Base-by-base conservation (phyloP, 2,113 vertebrate genomes). In the Sialia sialis region DNA sequence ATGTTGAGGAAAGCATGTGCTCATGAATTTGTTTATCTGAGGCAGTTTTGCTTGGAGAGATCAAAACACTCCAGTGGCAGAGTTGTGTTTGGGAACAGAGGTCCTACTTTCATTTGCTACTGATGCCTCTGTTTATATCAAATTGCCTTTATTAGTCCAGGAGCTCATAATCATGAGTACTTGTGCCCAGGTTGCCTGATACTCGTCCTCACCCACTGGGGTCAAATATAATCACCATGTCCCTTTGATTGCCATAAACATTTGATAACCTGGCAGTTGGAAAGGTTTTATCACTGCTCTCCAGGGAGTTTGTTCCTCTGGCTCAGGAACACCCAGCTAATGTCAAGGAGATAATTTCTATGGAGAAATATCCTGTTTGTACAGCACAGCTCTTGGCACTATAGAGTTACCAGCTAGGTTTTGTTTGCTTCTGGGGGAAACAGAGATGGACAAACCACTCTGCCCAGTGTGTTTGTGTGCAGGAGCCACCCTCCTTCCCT, bases 321-420 rank as follows among this genome's bases (percentile, higher is more conserved):
- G 38, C 66, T 95, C 77, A 58, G 94, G 84, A 73, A 3, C 75
- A 83, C 38, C 84, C 49, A 56, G 64, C 58, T 87, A 60, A 73
- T 66, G 52, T 69, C 58, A 38, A 66, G 91, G 68, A 94, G 89
- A 94, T 95, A 84, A 89, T 94, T 91, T 95, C 89, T 89, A 76
- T 79, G 84, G 93, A 92, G 70, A 92, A 73, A 80, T 91, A 84
- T 84, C 60, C 86, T 93, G 77, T 54, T 90, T 64, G 73, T 25
- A 10, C 69, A 81, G 73, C 44, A 55, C 64, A 73, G 55, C 66
- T 60, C 74, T 91, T 82, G 62, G 81, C 16, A 76, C 44, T 87
- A 46, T 69, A 52, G 56, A 75, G 32, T 94, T 91, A 89, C 91
- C 74, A 56, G 54, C 54, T 16, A n/a, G 44, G 38, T 16, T 44